Evolutionary conservation across 1,140 invertebrate genomes (phyloP).

Genomic region (Panagrolaimus sp.): DNA sequence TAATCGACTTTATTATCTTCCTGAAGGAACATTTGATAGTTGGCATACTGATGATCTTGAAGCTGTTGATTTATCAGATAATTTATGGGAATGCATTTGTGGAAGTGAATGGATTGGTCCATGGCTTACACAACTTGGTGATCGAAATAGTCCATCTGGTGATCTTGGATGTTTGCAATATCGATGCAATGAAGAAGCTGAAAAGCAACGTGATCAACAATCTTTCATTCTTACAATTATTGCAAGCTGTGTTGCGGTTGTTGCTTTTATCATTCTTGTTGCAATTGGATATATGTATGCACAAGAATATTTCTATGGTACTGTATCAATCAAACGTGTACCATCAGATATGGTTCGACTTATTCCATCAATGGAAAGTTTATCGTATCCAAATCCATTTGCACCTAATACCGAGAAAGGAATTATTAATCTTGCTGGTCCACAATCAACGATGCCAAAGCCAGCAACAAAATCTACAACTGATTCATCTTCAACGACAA

Average conservation of each 20-base stretch:
- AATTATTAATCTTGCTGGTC: conserved; percentile 18
- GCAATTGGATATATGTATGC: conserved; percentile 40
- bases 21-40: conserved; percentile 39
- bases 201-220: conserved; percentile 13
- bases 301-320: conserved; percentile 32
- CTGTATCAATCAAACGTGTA: conserved; percentile 23
- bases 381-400: conserved; percentile 41
- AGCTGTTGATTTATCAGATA: conserved; percentile 42
- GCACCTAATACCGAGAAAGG: conserved; percentile 9
- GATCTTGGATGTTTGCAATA: conserved; percentile 37
- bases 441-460: conserved; percentile 16
- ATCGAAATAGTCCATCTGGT: conserved; percentile 38
- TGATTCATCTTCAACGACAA: neutral
- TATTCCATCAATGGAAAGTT: conserved; percentile 39
- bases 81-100: conserved; percentile 50
- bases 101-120: conserved; percentile 48
- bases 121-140: conserved; percentile 44
- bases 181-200: conserved; percentile 14
- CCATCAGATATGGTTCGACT: conserved; percentile 37
- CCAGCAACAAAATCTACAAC: neutral
- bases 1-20: conserved; percentile 45
- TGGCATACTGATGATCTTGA: conserved; percentile 35
- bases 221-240: conserved; percentile 38
- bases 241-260: conserved; percentile 36
- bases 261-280: conserved; percentile 30